Base-by-base conservation (phyloP, 2,888 invertebrate species). In the Volucella bombylans region DNA sequence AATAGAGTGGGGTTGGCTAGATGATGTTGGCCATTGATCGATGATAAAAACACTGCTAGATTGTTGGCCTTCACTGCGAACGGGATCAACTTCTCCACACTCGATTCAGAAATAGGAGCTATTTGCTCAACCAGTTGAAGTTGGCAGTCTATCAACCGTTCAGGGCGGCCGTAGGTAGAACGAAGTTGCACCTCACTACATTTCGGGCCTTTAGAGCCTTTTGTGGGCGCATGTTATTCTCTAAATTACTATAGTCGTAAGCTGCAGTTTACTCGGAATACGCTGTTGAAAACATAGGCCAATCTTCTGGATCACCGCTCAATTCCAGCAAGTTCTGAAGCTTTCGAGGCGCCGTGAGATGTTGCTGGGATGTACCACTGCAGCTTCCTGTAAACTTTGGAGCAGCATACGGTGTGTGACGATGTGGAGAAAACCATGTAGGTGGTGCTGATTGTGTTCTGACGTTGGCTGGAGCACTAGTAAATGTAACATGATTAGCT, bases 181-280 rank as follows among this genome's bases (percentile, higher is more conserved):
- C 72, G 65, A 8, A 85, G 57, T 12, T 71, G 82, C 50, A 61
- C 11, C 49, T 74, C 1, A 86, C 79, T 15, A 71, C 39, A 41
- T 82, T 72, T 14, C 52, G 41, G 8, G 80, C 80, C 2, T 72
- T 67, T 14, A 82, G 47, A 6, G n/a, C 39, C 8, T 59, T 65
- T 39, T 86, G 86, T 14, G 83, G 54, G 11, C 86, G 80, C 81
- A 85, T 86, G 39, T 64, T 55, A 71, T 87, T 87, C 57, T 82
- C 82, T 1, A 62, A 73, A 68, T 86, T 67, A 4, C 39, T 67
- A 47, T 81, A 86, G 9, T 78, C 74, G 10, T 81, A 85, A 9
- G 82, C 57, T 41, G 77, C 62, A 2, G 87, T 87, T n/a, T 76
- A 82, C 62, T 83, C 83, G 23, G 64, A 68, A 57, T 65, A 87